These are phyloP conservation scores for Herpailurus yagouaroundi DNA, from an alignment of 2,113 vertebrate genomes.

Conservation along the genomic window DNA sequence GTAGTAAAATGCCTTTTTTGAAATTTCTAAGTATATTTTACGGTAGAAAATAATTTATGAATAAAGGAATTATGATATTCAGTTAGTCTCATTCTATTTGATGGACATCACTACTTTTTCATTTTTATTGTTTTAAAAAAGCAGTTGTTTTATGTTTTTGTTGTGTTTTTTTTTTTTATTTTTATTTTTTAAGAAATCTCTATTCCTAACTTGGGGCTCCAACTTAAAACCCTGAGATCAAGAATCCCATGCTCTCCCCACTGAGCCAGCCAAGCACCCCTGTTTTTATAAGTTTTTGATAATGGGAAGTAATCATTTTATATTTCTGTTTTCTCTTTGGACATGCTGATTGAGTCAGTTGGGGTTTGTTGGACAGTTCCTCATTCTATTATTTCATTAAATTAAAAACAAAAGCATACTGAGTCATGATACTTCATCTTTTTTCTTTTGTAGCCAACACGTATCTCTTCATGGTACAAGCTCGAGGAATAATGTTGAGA, in stretches of 20 bases:
- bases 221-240: neutral
- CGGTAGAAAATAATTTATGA: slow-evolving; percentile 31
- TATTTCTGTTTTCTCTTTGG: slow-evolving; percentile 5
- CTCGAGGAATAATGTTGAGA: slow-evolving; percentile 96
- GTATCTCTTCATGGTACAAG: slow-evolving; percentile 98
- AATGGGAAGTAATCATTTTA: neutral
- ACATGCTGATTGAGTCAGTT: neutral
- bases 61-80: slow-evolving; percentile 5
- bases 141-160: neutral
- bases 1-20: neutral
- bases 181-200: neutral
- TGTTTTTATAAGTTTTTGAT: neutral
- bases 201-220: neutral
- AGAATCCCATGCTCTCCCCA: neutral
- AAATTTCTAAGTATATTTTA: slow-evolving; percentile 30
- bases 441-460: slow-evolving; percentile 92
- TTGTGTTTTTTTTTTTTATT: neutral
- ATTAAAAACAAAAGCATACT: neutral
- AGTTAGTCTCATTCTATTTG: neutral
- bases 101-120: neutral
- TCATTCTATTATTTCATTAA: slow-evolving; percentile 53
- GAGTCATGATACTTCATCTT: neutral
- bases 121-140: slow-evolving; percentile 37
- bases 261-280: neutral
- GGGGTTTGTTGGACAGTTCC: neutral